Conservation (phyloP, 2,113 vertebrate genomes). For the Salvelinus alpinus region DNA sequence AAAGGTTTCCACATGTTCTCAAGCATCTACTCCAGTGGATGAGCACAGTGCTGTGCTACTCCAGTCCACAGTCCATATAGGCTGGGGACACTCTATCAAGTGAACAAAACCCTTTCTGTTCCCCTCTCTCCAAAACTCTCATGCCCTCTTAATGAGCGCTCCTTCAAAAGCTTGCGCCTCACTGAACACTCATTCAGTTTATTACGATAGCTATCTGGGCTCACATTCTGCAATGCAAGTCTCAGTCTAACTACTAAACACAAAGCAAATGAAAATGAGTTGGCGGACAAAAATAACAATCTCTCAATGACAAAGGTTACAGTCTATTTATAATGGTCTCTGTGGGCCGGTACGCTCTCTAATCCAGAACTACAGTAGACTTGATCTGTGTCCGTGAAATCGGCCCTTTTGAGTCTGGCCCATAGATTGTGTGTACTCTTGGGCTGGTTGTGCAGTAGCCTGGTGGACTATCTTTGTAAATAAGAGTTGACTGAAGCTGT, state of each 20-base stretch:
- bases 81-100: constrained; percentile 5
- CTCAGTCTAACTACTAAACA: no score
- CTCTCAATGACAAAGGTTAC: no score
- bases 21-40: constrained; percentile 26
- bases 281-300: no score
- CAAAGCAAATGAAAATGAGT: no score
- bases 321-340: no score
- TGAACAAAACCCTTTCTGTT: constrained; percentile 64
- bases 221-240: no score
- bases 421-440: background rate
- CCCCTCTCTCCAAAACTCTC: constrained; percentile 10
- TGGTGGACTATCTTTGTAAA: background rate
- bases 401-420: background rate
- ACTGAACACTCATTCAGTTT: constrained; percentile 41
- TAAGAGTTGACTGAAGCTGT: background rate
- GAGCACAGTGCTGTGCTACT: constrained; percentile 25
- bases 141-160: constrained; percentile 41
- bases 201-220: constrained; percentile 12
- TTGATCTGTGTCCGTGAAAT: no score
- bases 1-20: constrained; percentile 44
- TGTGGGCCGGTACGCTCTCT: no score
- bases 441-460: no score
- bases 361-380: no score
- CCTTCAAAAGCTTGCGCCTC: constrained; percentile 30
- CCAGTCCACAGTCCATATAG: constrained; percentile 18